These are phyloP conservation scores for Aptenodytes forsteri DNA, from an alignment of 2,113 vertebrate species.

Conservation along the genomic window DNA sequence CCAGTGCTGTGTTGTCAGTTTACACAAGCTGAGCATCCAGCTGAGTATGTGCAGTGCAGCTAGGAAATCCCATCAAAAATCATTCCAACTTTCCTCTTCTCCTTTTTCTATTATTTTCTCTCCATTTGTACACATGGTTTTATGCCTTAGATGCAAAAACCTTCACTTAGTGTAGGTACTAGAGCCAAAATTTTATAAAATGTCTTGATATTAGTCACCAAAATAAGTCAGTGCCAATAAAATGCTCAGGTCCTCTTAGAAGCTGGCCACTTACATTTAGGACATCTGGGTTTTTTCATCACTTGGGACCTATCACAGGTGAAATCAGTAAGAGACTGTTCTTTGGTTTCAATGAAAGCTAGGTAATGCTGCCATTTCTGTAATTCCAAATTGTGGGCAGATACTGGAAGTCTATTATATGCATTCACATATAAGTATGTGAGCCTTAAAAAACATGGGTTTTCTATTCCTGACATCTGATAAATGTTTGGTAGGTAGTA, in stretches of 20 bases:
- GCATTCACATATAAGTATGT: not conserved
- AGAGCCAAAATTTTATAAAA: not conserved
- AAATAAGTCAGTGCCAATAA: not conserved
- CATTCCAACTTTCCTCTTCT: not conserved
- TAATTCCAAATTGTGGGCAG: not conserved
- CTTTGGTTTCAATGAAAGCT: not conserved
- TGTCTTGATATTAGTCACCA: not conserved
- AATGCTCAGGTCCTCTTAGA: not conserved
- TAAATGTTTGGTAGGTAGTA: not conserved
- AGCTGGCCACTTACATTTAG: not conserved
- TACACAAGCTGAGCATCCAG: not conserved
- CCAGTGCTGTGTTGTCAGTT: not conserved
- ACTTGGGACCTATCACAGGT: not conserved
- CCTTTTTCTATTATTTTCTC: not conserved
- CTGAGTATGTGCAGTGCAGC: not conserved
- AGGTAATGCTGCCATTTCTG: not conserved
- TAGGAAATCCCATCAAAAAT: conserved; percentile 27
- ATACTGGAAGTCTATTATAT: not conserved
- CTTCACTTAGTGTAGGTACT: not conserved
- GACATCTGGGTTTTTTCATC: not conserved
- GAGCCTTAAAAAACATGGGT: not conserved
- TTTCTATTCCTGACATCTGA: not conserved
- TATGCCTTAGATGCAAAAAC: not conserved
- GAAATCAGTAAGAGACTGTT: not conserved
- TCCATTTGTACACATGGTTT: not conserved